A percentile compares a stretch with the other conserved stretches of the same genome.
Evolutionary conservation across 1,140 invertebrate genomes (phyloP).

Genomic region (Periplaneta americana): DNA sequence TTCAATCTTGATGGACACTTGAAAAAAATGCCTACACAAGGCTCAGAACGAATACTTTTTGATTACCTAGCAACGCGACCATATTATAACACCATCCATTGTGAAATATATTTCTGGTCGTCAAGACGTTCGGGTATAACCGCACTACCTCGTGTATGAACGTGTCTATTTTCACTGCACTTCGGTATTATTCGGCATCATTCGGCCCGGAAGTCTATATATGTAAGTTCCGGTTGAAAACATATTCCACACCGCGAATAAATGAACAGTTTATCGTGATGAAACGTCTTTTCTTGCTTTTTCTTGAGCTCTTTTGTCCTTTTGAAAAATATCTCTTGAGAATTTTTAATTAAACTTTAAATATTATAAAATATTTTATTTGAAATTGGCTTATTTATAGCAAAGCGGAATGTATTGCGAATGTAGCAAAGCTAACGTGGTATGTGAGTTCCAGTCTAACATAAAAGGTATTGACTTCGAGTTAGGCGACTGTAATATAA

Average conservation of each 20-base stretch:
- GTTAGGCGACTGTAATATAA: neutral
- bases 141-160: neutral
- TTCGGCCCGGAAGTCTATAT: neutral
- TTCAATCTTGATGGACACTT: neutral
- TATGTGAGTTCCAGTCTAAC: too few relatives aligned
- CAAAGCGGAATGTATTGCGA: too few relatives aligned
- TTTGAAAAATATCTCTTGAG: too few relatives aligned
- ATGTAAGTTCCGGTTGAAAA: neutral
- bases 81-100: neutral
- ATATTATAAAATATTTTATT: neutral
- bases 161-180: neutral
- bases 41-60: too few relatives aligned
- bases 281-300: neutral
- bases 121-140: neutral
- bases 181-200: neutral
- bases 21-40: too few relatives aligned
- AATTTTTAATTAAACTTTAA: neutral
- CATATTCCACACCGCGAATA: neutral
- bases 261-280: neutral
- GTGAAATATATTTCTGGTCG: neutral
- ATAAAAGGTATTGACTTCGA: neutral
- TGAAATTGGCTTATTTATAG: too few relatives aligned
- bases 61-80: neutral
- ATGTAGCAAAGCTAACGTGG: too few relatives aligned
- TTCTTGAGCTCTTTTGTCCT: neutral